A percentile compares a stretch with the other conserved stretches of the same genome.
Conservation (phyloP, 1,140 invertebrate genomes). For the Drosophila ambigua region DNA sequence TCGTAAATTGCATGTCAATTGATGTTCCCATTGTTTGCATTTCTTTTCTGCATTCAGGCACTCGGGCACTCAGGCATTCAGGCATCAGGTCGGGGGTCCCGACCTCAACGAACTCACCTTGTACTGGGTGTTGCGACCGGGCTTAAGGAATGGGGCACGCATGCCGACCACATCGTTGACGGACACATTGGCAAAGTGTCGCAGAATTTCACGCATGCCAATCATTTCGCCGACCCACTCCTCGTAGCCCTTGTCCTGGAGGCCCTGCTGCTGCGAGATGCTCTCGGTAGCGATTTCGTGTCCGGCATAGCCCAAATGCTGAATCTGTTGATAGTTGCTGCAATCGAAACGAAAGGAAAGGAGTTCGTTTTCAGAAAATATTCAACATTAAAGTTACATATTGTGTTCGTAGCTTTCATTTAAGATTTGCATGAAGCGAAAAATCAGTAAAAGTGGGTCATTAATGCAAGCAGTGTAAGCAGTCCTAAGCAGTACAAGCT, state of each 20-base stretch:
- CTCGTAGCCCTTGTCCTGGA: conserved; percentile 94
- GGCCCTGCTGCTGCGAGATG: conserved; percentile 91
- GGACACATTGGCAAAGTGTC: conserved; percentile 92
- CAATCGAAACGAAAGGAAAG: conserved; percentile 43
- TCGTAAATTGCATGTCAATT: conserved; percentile 43
- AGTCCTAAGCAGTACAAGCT: too few species aligned
- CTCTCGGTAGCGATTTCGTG: conserved; percentile 97
- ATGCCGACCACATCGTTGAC: conserved; percentile 93
- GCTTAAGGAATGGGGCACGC: conserved; percentile 94
- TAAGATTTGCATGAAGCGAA: too few species aligned
- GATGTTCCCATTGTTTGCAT: conserved; percentile 42
- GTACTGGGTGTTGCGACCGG: conserved; percentile 95
- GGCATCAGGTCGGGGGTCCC: too few species aligned
- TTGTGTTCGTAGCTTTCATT: too few species aligned
- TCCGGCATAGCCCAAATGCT: conserved; percentile 93
- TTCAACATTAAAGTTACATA: too few species aligned
- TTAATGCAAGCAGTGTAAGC: too few species aligned
- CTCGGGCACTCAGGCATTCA: too few species aligned
- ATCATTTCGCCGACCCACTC: conserved; percentile 97
- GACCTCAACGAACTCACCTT: conserved; percentile 86
- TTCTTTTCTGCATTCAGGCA: conserved; percentile 17
- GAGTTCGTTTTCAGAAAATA: too few species aligned
- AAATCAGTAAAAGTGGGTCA: too few species aligned
- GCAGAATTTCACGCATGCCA: conserved; percentile 94
- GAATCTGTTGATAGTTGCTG: conserved; percentile 96